Evolutionary conservation across 1,140 invertebrate genomes (phyloP).

Genomic region (Physella acuta): DNA sequence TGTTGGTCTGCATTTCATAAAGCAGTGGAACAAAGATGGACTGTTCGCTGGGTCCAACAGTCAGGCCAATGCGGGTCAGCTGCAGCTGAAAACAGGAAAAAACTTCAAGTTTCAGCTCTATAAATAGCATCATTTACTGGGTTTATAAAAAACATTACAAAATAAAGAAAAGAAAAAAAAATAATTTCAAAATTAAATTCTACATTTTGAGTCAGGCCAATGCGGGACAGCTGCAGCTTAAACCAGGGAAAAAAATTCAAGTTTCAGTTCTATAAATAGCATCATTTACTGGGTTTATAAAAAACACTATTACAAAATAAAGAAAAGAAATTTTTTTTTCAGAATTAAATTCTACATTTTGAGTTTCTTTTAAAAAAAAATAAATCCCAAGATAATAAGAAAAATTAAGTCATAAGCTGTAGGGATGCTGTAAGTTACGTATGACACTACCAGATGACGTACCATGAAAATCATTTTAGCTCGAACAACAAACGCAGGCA

Average conservation of each 20-base stretch:
- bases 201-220: too few relatives aligned
- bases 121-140: too few relatives aligned
- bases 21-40: conserved; percentile 83
- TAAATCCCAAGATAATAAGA: neutral
- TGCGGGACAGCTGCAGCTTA: too few relatives aligned
- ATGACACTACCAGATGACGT: too few relatives aligned
- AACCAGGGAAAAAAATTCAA: too few relatives aligned
- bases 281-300: too few relatives aligned
- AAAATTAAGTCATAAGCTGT: too few relatives aligned
- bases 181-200: too few relatives aligned
- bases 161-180: neutral
- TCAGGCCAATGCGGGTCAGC: conserved; percentile 74
- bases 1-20: conserved; percentile 82
- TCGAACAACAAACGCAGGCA: conserved; percentile 78
- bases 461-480: conserved; percentile 70
- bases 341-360: neutral
- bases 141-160: neutral
- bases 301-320: too few relatives aligned
- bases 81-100: conserved; percentile 69
- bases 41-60: conserved; percentile 67
- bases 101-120: too few relatives aligned
- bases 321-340: neutral
- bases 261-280: too few relatives aligned
- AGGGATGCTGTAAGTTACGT: too few relatives aligned
- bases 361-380: neutral